phyloP scores from a whole-genome alignment of 2,113 vertebrate genomes.

The Laticauda colubrina region DNA sequence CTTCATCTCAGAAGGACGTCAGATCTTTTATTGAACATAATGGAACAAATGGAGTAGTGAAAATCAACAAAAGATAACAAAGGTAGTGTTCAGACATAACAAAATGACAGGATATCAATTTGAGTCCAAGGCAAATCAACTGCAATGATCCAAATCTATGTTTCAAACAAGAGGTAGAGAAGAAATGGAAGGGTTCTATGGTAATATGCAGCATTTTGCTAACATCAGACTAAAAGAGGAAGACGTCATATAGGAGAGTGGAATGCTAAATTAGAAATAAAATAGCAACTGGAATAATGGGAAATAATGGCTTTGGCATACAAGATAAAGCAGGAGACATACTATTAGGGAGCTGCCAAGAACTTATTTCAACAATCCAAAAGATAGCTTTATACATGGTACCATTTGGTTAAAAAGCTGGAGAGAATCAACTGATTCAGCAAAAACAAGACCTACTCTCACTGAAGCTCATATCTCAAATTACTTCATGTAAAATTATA shows the following conservation, averaged over 20 bases:
- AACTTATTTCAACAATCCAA: not conserved
- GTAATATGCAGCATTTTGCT: not conserved
- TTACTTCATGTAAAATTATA: not conserved
- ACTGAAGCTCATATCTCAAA: not conserved
- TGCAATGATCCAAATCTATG: not conserved
- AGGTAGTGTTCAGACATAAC: not conserved
- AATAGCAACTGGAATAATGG: not conserved
- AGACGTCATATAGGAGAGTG: not conserved
- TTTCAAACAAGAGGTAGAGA: not conserved
- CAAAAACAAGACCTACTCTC: not conserved
- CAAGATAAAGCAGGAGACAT: not conserved
- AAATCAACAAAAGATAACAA: not conserved
- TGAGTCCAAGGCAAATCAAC: not conserved
- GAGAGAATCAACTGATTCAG: not conserved
- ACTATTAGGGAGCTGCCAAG: not conserved
- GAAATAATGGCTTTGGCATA: not conserved
- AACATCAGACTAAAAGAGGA: not conserved
- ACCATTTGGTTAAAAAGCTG: not conserved
- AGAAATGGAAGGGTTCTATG: not conserved
- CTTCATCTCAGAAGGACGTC: not conserved
- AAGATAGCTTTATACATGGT: not conserved
- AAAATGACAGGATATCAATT: not conserved
- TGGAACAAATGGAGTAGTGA: not conserved
- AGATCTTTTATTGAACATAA: not conserved
- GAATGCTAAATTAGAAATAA: not conserved